phyloP scores from a whole-genome alignment of 2,797 vertebrate species.

The Acestrorhynchus altus region DNA sequence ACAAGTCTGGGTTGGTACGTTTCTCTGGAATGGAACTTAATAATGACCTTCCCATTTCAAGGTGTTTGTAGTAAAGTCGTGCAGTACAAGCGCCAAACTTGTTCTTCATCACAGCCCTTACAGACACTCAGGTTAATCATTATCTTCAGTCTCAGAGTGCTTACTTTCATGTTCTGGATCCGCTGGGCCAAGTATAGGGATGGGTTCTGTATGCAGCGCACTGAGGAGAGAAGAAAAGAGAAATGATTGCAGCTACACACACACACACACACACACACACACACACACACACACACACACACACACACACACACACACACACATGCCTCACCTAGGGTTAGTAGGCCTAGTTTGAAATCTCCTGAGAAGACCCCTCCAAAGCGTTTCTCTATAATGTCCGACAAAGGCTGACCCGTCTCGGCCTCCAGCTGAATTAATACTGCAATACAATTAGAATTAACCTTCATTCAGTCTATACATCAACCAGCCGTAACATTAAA shows the following conservation, averaged over 20 bases:
- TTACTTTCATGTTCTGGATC: constrained; percentile 70
- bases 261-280: too few species aligned
- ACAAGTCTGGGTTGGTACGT: too few species aligned
- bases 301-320: too few species aligned
- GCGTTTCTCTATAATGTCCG: constrained; percentile 63
- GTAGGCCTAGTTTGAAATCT: constrained; percentile 71
- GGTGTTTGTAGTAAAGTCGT: too few species aligned
- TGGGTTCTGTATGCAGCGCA: constrained; percentile 68
- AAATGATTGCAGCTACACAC: neutral
- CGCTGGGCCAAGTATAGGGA: constrained; percentile 69
- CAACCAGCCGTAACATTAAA: neutral
- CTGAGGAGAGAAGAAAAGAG: constrained; percentile 55
- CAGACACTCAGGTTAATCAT: neutral
- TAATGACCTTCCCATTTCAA: too few species aligned
- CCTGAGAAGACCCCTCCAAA: constrained; percentile 63
- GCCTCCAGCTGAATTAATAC: constrained; percentile 71
- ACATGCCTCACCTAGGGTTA: constrained; percentile 66
- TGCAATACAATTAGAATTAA: constrained; percentile 36
- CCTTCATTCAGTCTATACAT: neutral
- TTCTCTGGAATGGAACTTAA: too few species aligned
- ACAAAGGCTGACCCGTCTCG: constrained; percentile 54
- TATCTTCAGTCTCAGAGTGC: neutral
- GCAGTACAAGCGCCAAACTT: too few species aligned
- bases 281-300: too few species aligned
- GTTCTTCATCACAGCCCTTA: neutral